Percentiles rank a stretch among this genome's conserved stretches.
Conservation (phyloP, 2,113 vertebrate species). For the Calidris pygmaea region DNA sequence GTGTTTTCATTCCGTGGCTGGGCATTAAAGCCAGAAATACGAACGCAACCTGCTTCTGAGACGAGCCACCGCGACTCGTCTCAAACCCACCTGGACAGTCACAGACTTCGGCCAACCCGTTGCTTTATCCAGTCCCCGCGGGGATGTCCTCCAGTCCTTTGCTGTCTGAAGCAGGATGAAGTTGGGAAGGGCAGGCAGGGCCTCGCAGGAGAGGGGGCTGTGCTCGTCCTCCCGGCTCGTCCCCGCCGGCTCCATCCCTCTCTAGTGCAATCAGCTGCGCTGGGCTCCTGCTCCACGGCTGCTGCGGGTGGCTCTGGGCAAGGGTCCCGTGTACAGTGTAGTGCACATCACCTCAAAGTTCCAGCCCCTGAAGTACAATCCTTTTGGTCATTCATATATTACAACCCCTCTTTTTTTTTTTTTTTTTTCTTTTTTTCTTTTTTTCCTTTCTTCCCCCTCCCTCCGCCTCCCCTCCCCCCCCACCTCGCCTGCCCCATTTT, state of each 20-base stretch:
- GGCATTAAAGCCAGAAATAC: neutral
- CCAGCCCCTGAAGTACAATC: slow-evolving; percentile 88
- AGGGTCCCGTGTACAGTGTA: slow-evolving; percentile 32
- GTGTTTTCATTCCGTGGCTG: neutral
- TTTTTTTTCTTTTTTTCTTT: slow-evolving; percentile 53
- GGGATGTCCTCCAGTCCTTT: neutral
- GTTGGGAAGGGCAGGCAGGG: neutral
- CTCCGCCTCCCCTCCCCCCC: too few species aligned
- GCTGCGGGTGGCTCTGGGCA: neutral
- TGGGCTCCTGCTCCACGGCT: neutral
- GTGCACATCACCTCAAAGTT: slow-evolving; percentile 86
- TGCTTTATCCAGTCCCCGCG: neutral
- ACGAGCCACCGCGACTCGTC: neutral
- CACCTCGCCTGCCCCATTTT: slow-evolving; percentile 44
- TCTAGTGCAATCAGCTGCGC: slow-evolving; percentile 1
- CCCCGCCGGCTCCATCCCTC: neutral
- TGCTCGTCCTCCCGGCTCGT: neutral
- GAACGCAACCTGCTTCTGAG: neutral
- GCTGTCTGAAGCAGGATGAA: neutral
- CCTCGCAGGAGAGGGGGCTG: neutral
- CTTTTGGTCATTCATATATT: slow-evolving; percentile 79
- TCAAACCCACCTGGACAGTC: neutral
- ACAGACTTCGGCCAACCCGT: neutral
- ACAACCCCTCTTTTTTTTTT: slow-evolving; percentile 38
- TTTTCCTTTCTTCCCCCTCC: too few species aligned